Percentiles rank a stretch among this genome's conserved stretches.
Conservation (phyloP, 2,888 invertebrate species). For the Malacosoma neustria region DNA sequence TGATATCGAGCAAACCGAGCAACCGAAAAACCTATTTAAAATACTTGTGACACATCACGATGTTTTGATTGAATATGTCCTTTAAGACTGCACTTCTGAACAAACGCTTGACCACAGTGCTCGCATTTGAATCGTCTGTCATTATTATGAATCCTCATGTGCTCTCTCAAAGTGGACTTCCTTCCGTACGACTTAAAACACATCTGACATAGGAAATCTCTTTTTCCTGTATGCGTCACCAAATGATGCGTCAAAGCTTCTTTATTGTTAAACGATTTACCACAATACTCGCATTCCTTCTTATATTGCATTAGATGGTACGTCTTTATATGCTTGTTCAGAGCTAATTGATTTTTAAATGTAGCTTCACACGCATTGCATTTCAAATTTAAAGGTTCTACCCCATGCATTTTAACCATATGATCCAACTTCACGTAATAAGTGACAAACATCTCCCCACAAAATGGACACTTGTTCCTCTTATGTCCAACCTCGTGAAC, state of each 20-base stretch:
- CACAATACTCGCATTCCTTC: not conserved
- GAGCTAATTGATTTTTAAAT: slow-evolving; percentile 14
- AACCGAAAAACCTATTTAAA: no score
- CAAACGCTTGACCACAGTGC: not conserved
- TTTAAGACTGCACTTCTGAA: not conserved
- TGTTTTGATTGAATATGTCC: not conserved
- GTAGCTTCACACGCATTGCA: slow-evolving; percentile 39
- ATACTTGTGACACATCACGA: no score
- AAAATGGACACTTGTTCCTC: slow-evolving; percentile 28
- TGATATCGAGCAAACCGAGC: no score
- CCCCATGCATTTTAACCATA: slow-evolving; percentile 25
- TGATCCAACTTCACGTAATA: slow-evolving; percentile 25
- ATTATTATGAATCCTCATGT: not conserved
- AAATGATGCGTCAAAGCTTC: not conserved
- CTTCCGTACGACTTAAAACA: not conserved
- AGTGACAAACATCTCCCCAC: slow-evolving; percentile 29
- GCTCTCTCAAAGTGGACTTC: not conserved
- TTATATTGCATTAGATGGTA: not conserved
- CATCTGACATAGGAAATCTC: not conserved
- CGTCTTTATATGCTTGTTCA: not conserved
- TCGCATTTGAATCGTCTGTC: not conserved
- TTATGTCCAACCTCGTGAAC: slow-evolving; percentile 16
- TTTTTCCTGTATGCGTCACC: not conserved
- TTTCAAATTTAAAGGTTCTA: slow-evolving; percentile 12
- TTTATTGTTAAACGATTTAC: not conserved